phyloP scores from a whole-genome alignment of 92 coral and sea anemone species.

The Heteractis magnifica region DNA sequence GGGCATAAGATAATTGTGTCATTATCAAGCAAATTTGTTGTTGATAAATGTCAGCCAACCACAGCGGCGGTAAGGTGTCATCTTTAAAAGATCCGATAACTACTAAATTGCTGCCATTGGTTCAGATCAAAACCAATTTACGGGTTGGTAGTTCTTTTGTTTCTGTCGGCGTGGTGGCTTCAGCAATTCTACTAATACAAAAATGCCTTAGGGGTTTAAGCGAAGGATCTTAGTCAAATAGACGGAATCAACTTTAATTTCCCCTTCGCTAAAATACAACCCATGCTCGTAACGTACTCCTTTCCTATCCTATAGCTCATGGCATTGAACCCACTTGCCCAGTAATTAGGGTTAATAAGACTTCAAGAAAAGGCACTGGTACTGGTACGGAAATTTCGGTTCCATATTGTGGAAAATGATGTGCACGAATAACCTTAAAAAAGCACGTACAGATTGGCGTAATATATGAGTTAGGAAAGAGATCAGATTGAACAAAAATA shows the following conservation, averaged over 20 bases:
- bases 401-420: conserved; percentile 31
- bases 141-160: conserved; percentile 96
- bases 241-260: conserved; percentile 40
- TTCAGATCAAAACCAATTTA: conserved; percentile 92
- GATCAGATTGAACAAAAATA: neutral
- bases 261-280: conserved; percentile 48
- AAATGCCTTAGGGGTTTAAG: conserved; percentile 60
- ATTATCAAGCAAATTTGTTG: conserved; percentile 99
- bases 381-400: conserved; percentile 31
- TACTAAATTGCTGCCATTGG: conserved; percentile 97
- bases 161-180: conserved; percentile 92
- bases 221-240: conserved; percentile 50
- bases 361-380: conserved; percentile 44
- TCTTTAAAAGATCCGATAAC: conserved; percentile 95
- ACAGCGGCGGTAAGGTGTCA: conserved; percentile 86
- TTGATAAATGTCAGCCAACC: conserved; percentile 99
- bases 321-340: conserved; percentile 63
- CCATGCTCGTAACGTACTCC: conserved; percentile 23
- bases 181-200: conserved; percentile 73
- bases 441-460: neutral
- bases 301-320: conserved; percentile 11
- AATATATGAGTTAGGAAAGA: neutral
- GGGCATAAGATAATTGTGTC: conserved; percentile 99
- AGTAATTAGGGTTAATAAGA: conserved; percentile 74
- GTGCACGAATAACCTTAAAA: neutral